A percentile compares a stretch with the other conserved stretches of the same genome.
Evolutionary conservation across 1,140 invertebrate genomes (phyloP).

Genomic region (Lanistes nyassanus): DNA sequence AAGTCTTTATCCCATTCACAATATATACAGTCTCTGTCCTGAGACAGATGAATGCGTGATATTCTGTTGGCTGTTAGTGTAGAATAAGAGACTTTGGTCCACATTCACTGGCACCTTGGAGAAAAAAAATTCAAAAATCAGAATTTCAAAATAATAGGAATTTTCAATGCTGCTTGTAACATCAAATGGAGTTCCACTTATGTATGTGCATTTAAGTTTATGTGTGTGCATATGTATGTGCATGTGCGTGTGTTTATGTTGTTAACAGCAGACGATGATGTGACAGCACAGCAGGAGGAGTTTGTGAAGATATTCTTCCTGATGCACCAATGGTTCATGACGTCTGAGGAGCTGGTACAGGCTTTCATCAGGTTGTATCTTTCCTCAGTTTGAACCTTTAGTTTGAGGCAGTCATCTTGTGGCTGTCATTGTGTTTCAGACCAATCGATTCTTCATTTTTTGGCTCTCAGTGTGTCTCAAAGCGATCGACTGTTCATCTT

Average conservation of each 20-base stretch:
- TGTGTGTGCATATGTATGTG: background rate
- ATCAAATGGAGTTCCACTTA: background rate
- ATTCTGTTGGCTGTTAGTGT: too few species aligned
- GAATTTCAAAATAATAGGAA: too few species aligned
- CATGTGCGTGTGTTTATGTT: constrained; percentile 2
- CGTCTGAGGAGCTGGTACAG: constrained; percentile 65
- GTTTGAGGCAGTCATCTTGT: background rate
- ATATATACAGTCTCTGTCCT: too few species aligned
- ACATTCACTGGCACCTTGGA: too few species aligned
- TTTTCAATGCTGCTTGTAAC: background rate
- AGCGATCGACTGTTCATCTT: too few species aligned
- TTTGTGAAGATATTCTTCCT: constrained; percentile 66
- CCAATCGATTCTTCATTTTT: too few species aligned
- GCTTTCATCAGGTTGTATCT: constrained; percentile 65
- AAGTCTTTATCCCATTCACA: too few species aligned
- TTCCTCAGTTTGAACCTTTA: constrained; percentile 32
- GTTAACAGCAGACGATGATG: constrained; percentile 54
- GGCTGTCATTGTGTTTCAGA: too few species aligned
- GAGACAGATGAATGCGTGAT: too few species aligned
- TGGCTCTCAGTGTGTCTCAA: too few species aligned
- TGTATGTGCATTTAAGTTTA: background rate
- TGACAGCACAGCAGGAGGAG: constrained; percentile 54
- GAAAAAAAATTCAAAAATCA: too few species aligned
- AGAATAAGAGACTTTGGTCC: too few species aligned
- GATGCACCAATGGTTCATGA: constrained; percentile 69